Conservation (phyloP, 2,888 invertebrate genomes). For the Zootermopsis nevadensis region DNA sequence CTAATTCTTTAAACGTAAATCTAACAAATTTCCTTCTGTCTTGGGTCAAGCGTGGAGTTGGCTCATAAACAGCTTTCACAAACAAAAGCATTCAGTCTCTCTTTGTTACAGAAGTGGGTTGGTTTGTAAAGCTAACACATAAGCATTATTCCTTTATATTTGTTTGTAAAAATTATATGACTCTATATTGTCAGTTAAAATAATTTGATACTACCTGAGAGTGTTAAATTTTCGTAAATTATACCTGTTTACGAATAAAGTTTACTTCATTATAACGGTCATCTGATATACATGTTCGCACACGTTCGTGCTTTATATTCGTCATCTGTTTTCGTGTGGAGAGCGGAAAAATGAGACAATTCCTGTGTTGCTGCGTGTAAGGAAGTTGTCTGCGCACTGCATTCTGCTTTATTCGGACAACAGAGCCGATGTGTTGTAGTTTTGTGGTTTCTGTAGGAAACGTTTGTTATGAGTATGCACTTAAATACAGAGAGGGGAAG, state of each 20-base stretch:
- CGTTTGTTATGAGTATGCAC: conserved; percentile 8
- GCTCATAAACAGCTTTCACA: too few relatives aligned
- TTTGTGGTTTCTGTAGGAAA: conserved; percentile 31
- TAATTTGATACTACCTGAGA: background rate
- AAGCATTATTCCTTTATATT: conserved; percentile 6
- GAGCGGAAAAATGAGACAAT: background rate
- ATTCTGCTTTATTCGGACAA: background rate
- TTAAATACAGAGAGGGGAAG: conserved; percentile 19
- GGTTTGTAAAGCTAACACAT: background rate
- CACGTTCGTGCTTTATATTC: conserved; percentile 2
- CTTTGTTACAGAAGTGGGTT: background rate
- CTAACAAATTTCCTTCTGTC: too few relatives aligned
- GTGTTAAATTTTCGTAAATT: conserved; percentile 17
- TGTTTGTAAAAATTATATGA: conserved; percentile 13
- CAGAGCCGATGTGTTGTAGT: background rate
- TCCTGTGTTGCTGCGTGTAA: background rate
- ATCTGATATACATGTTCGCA: background rate
- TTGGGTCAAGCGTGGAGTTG: too few relatives aligned
- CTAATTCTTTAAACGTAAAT: too few relatives aligned
- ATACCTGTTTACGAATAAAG: background rate
- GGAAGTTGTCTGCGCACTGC: background rate
- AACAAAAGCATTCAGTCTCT: background rate
- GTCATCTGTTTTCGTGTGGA: conserved; percentile 19
- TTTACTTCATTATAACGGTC: conserved; percentile 18
- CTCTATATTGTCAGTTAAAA: background rate